These are phyloP conservation scores for Artibeus jamaicensis DNA, from an alignment of 2,797 vertebrate genomes.

Conservation along the genomic window DNA sequence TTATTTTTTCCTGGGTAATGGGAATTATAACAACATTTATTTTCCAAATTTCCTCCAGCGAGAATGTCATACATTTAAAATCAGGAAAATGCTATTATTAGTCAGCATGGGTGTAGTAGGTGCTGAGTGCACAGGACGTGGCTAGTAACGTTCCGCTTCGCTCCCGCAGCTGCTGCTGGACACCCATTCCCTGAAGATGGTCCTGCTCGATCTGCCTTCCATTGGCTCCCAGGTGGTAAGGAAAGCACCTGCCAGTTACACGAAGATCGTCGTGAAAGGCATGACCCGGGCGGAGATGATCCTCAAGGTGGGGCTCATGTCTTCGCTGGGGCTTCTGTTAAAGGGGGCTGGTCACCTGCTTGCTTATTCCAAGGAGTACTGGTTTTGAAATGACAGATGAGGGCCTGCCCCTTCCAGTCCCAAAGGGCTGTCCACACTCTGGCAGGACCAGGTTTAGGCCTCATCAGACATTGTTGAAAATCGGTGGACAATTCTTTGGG, in stretches of 20 bases:
- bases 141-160: background rate
- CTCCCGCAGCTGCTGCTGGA: conserved; percentile 94
- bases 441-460: background rate
- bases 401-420: background rate
- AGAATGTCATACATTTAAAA: background rate
- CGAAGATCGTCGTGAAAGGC: conserved; percentile 99
- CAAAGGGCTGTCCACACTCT: background rate
- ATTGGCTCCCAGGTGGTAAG: conserved; percentile 98
- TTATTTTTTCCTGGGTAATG: background rate
- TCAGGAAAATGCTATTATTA: background rate
- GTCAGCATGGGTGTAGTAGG: accelerated
- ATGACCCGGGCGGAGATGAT: conserved; percentile 99
- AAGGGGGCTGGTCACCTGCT: background rate
- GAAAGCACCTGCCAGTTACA: conserved; percentile 98
- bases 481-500: background rate
- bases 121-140: background rate
- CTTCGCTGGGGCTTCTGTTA: background rate
- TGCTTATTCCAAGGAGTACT: background rate
- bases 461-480: conserved; percentile 5
- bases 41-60: background rate
- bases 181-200: conserved; percentile 98
- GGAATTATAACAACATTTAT: background rate
- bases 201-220: conserved; percentile 96
- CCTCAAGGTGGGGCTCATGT: conserved; percentile 90
- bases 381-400: background rate